phyloP scores from a whole-genome alignment of 1,140 invertebrate genomes.

The Trinorchestia longiramus region DNA sequence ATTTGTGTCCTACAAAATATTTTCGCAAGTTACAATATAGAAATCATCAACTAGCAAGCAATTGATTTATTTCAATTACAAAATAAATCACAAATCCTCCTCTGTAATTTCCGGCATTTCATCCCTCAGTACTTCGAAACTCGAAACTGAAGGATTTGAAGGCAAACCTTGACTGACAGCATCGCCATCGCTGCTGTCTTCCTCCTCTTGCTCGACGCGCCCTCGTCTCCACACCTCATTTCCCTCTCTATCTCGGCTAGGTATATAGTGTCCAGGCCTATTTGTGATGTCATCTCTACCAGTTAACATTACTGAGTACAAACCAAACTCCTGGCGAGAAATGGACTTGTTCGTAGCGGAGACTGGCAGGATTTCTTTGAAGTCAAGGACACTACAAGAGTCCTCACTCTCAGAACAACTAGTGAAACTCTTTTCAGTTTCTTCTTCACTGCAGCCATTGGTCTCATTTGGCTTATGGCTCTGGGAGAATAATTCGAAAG shows the following conservation, averaged over 20 bases:
- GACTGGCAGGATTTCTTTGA: neutral
- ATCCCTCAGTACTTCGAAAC: neutral
- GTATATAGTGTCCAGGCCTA: neutral
- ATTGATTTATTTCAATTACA: neutral
- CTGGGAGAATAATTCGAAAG: neutral
- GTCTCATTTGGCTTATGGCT: neutral
- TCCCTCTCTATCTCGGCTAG: neutral
- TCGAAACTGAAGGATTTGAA: conserved; percentile 8
- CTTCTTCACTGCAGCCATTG: neutral
- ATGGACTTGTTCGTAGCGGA: neutral
- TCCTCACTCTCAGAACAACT: conserved; percentile 17
- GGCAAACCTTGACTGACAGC: neutral
- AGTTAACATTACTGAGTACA: neutral
- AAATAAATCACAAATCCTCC: neutral
- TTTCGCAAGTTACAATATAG: neutral
- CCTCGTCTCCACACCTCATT: neutral
- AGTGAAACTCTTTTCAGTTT: neutral
- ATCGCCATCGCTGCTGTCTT: neutral
- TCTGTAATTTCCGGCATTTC: neutral
- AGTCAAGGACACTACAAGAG: neutral
- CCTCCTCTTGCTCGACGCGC: neutral
- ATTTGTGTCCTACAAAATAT: neutral
- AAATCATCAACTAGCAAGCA: neutral
- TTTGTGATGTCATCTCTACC: neutral
- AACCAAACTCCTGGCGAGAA: neutral